Percentiles rank a stretch among this genome's conserved stretches.
These are phyloP conservation scores for Formicarius rufipectus DNA, from an alignment of 2,113 vertebrate genomes.

Conservation along the genomic window DNA sequence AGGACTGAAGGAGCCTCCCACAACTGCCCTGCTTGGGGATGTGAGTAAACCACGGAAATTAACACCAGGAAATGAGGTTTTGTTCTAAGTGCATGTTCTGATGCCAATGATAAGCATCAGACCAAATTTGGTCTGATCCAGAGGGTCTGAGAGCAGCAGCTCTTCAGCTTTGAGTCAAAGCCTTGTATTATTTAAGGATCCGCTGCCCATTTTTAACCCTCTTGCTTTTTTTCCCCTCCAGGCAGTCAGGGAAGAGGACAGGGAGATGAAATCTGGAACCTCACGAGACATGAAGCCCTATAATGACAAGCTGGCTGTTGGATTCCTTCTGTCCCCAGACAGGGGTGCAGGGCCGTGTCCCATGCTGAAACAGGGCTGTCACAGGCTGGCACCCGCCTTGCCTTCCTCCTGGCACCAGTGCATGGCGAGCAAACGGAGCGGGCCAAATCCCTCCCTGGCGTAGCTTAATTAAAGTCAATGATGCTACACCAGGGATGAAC, in stretches of 20 bases:
- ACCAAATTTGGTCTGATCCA: background rate
- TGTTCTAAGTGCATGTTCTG: rapidly evolving
- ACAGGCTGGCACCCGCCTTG: background rate
- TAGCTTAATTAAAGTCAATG: conserved; percentile 51
- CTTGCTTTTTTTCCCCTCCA: background rate
- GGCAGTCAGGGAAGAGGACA: background rate
- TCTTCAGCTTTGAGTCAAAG: background rate
- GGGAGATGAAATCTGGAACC: background rate
- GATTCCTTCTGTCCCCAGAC: background rate
- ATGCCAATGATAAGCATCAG: background rate
- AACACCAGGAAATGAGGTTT: background rate
- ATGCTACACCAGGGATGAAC: conserved; percentile 61
- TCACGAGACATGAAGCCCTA: rapidly evolving
- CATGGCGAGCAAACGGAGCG: background rate
- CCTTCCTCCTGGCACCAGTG: background rate
- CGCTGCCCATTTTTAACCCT: rapidly evolving
- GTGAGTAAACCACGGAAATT: background rate
- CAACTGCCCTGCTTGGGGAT: background rate
- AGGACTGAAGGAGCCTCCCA: background rate
- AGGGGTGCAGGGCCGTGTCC: background rate
- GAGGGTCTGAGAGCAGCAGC: background rate
- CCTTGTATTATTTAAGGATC: background rate
- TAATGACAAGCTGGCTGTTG: rapidly evolving
- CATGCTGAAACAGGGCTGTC: background rate
- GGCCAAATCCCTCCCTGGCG: conserved; percentile 45